A percentile compares a stretch with the other conserved stretches of the same genome.
These are phyloP conservation scores for Sinella curviseta DNA, from an alignment of 1,140 invertebrate species.

Conservation along the genomic window DNA sequence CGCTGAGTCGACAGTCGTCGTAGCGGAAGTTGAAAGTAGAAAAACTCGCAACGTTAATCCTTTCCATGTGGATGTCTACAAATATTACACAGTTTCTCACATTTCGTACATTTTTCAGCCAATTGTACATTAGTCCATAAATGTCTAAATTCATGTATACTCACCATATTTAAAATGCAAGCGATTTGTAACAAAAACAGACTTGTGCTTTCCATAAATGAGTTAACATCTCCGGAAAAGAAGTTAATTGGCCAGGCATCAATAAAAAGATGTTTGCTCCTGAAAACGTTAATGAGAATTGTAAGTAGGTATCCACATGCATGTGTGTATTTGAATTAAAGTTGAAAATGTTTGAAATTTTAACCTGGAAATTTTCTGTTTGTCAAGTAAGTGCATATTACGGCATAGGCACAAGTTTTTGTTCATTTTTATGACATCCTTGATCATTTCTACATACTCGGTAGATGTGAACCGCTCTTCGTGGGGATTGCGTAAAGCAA, in stretches of 20 bases:
- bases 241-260: constrained; percentile 97
- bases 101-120: neutral
- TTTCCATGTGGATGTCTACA: constrained; percentile 44
- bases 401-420: constrained; percentile 94
- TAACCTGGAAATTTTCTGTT: constrained; percentile 54
- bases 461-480: constrained; percentile 51
- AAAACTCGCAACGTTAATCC: constrained; percentile 45
- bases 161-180: constrained; percentile 92
- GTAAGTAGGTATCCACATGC: too few relatives aligned
- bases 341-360: neutral
- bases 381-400: constrained; percentile 83
- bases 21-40: constrained; percentile 55
- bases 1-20: constrained; percentile 36
- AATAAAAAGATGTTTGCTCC: constrained; percentile 67
- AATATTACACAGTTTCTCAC: too few relatives aligned
- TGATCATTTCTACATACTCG: constrained; percentile 88
- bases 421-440: constrained; percentile 82
- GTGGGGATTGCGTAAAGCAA: constrained; percentile 51
- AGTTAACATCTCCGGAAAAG: constrained; percentile 70
- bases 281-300: too few relatives aligned
- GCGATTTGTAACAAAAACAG: constrained; percentile 96
- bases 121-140: constrained; percentile 7
- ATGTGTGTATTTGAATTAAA: neutral
- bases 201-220: constrained; percentile 77
- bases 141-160: too few relatives aligned